Conservation (phyloP, 35 echinoderm and acorn worm genomes). For the Ophioderma brevispina region DNA sequence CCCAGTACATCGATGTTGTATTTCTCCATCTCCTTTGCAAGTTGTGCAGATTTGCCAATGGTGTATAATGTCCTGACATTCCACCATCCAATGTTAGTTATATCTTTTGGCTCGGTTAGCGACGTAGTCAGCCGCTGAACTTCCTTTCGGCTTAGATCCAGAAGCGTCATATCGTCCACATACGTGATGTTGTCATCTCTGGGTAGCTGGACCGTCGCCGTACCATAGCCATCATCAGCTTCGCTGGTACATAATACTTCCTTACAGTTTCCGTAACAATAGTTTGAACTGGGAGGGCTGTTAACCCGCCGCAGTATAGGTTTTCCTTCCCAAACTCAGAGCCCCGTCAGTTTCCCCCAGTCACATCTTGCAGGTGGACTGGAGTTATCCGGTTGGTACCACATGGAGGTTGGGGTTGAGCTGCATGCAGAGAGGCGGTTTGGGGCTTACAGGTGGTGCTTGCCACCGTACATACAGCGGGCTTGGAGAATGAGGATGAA, state of each 20-base stretch:
- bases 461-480: not conserved
- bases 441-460: not conserved
- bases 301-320: not conserved
- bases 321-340: not conserved
- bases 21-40: slow-evolving; percentile 18
- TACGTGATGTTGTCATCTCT: too few relatives aligned
- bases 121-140: too few relatives aligned
- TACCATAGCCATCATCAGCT: too few relatives aligned
- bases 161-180: too few relatives aligned
- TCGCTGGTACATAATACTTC: not conserved
- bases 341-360: too few relatives aligned
- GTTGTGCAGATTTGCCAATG: slow-evolving; percentile 8
- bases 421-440: not conserved
- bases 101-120: too few relatives aligned
- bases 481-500: not conserved
- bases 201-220: too few relatives aligned
- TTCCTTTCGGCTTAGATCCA: too few relatives aligned
- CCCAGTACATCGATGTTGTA: slow-evolving; percentile 27
- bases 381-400: not conserved
- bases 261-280: not conserved
- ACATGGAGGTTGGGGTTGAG: not conserved
- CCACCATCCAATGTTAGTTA: slow-evolving; percentile 20
- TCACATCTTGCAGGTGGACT: not conserved
- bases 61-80: slow-evolving; percentile 34
- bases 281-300: too few relatives aligned